phyloP scores from a whole-genome alignment of 2,888 invertebrate genomes.

The Euplexia lucipara region DNA sequence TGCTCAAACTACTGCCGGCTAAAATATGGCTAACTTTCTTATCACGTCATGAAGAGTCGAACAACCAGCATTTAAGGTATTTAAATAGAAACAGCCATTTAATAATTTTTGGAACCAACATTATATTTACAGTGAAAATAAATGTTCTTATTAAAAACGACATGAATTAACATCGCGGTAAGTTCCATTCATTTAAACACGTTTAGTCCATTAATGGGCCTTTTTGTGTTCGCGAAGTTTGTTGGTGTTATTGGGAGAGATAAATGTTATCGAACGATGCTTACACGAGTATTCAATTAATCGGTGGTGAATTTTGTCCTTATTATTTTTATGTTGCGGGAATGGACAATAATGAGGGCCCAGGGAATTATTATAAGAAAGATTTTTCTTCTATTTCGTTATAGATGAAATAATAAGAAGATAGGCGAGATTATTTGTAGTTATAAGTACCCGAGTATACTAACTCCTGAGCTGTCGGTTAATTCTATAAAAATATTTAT shows the following conservation, averaged over 20 bases:
- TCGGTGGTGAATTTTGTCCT: conserved; percentile 29
- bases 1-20: no score
- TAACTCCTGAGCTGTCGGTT: no score
- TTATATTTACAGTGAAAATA: conserved; percentile 11
- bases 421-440: no score
- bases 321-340: conserved; percentile 26
- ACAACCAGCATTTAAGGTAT: no score
- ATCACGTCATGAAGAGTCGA: no score
- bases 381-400: no score
- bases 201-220: conserved; percentile 60
- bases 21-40: no score
- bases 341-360: not conserved
- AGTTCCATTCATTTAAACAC: conserved; percentile 54
- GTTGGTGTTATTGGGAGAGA: conserved; percentile 48
- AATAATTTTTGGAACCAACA: conserved; percentile 2
- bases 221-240: conserved; percentile 52
- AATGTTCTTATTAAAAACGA: conserved; percentile 22
- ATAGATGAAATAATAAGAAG: no score
- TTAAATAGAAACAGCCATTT: no score
- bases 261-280: conserved; percentile 55
- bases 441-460: no score
- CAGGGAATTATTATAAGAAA: not conserved
- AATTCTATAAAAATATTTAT: no score
- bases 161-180: conserved; percentile 39
- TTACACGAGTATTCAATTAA: conserved; percentile 63